A percentile compares a stretch with the other conserved stretches of the same genome.
phyloP scores from a whole-genome alignment of 2,113 vertebrate species.

The Miniopterus natalensis region DNA sequence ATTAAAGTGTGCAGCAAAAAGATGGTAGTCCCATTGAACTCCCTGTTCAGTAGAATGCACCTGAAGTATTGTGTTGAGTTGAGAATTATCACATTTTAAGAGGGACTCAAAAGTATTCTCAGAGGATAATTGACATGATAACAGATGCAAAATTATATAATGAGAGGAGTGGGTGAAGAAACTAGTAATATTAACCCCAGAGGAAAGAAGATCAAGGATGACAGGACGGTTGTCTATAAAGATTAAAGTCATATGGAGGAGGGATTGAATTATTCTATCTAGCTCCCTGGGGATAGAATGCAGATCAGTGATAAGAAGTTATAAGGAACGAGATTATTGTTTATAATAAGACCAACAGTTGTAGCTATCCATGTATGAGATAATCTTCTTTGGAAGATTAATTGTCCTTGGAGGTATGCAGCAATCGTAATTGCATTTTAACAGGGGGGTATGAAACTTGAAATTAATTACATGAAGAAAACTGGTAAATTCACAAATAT shows the following conservation, averaged over 20 bases:
- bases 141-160: neutral
- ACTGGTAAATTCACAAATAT: neutral
- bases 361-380: neutral
- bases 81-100: slow-evolving; percentile 41
- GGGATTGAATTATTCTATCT: neutral
- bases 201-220: slow-evolving; percentile 45
- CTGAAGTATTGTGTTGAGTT: slow-evolving; percentile 26
- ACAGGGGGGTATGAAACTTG: neutral
- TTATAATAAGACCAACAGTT: neutral
- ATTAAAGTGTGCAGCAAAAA: neutral
- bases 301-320: slow-evolving; percentile 2
- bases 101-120: slow-evolving; percentile 37
- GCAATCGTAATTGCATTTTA: slow-evolving; percentile 21
- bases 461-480: neutral
- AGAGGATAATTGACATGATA: neutral
- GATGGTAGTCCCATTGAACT: neutral
- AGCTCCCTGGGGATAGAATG: neutral
- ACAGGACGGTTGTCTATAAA: slow-evolving; percentile 7
- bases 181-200: neutral
- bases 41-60: neutral
- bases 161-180: slow-evolving; percentile 25
- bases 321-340: neutral
- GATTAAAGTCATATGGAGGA: slow-evolving; percentile 30
- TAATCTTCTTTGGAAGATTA: slow-evolving; percentile 17
- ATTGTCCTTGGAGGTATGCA: neutral